phyloP scores from a whole-genome alignment of 2,888 invertebrate genomes.

The Nymphalis c-album region DNA sequence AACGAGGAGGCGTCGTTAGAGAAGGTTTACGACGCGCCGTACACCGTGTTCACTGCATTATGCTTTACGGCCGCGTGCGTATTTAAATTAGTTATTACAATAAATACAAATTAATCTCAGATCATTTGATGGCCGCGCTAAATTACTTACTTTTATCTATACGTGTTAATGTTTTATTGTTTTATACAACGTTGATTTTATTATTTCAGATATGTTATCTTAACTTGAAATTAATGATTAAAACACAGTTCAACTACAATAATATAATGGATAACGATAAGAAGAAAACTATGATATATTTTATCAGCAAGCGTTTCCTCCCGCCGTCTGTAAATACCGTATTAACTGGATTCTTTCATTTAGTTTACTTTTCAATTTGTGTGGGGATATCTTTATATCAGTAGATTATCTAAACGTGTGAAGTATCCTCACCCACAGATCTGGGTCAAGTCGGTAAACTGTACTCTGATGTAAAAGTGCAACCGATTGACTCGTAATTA shows the following conservation, averaged over 20 bases:
- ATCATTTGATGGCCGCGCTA: neutral
- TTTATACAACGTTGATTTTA: conserved; percentile 3
- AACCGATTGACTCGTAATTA: neutral
- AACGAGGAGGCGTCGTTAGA: conserved; percentile 1
- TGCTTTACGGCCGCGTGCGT: neutral
- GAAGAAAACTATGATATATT: too few relatives aligned
- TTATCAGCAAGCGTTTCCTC: too few relatives aligned
- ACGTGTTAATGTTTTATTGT: neutral
- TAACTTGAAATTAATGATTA: neutral
- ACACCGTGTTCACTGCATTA: conserved; percentile 1
- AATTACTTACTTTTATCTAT: conserved; percentile 9
- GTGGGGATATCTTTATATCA: too few relatives aligned
- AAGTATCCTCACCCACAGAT: too few relatives aligned
- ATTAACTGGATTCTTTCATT: too few relatives aligned
- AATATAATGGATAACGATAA: too few relatives aligned
- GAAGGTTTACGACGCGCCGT: conserved; percentile 13
- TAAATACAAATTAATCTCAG: neutral
- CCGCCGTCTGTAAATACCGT: too few relatives aligned
- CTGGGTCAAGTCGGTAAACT: too few relatives aligned
- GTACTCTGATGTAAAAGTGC: too few relatives aligned
- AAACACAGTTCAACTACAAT: too few relatives aligned
- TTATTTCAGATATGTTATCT: neutral
- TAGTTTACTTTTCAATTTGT: too few relatives aligned
- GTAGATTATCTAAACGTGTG: too few relatives aligned
- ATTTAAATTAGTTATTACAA: conserved; percentile 6